These are phyloP conservation scores for Acanthisitta chloris DNA, from an alignment of 2,113 vertebrate species.

Conservation along the genomic window DNA sequence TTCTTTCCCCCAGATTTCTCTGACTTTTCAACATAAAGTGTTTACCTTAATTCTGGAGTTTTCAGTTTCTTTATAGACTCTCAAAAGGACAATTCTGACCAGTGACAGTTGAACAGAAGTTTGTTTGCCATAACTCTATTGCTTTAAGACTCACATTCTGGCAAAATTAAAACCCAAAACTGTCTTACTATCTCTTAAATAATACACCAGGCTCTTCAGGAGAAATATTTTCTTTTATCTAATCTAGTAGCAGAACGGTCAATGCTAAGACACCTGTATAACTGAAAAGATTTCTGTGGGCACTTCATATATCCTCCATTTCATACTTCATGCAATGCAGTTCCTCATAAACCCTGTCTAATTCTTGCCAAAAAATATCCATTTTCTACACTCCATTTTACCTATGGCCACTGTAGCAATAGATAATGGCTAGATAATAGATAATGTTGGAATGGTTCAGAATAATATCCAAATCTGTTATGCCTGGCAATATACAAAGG, in stretches of 20 bases:
- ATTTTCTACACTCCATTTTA: background rate
- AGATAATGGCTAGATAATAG: background rate
- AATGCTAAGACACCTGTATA: background rate
- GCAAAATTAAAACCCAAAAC: background rate
- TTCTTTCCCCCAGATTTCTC: background rate
- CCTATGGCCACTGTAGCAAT: background rate
- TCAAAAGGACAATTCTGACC: background rate
- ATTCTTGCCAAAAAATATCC: background rate
- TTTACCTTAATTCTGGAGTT: background rate
- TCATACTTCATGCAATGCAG: background rate
- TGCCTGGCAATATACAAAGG: background rate
- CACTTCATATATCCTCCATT: background rate
- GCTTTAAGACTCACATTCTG: background rate
- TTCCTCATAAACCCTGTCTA: background rate
- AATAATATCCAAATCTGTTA: background rate
- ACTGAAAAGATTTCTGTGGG: background rate
- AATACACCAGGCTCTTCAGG: background rate
- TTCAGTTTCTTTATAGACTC: background rate
- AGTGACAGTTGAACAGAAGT: background rate
- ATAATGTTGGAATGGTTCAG: background rate
- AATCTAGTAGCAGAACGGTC: background rate
- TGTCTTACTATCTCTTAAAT: background rate
- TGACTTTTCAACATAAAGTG: background rate
- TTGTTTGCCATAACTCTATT: background rate
- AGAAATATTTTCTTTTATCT: background rate